Conservation (phyloP, 2,113 vertebrate genomes). For the Alaudala cheleensis region DNA sequence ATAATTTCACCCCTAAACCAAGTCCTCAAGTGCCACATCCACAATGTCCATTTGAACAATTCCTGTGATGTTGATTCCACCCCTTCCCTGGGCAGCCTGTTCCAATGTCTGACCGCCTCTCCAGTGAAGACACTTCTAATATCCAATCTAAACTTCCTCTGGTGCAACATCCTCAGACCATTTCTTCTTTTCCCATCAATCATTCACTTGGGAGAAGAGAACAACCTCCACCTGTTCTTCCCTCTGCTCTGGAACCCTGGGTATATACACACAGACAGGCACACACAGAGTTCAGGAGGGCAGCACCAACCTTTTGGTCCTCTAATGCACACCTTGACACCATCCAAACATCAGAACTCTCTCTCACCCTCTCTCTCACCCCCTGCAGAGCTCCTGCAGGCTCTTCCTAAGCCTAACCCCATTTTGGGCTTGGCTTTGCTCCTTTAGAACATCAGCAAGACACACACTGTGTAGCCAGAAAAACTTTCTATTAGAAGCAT, state of each 20-base stretch:
- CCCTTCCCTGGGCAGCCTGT: background rate
- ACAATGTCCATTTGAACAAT: background rate
- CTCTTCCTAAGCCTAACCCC: background rate
- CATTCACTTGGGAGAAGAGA: background rate
- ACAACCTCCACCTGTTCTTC: background rate
- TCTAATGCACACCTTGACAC: background rate
- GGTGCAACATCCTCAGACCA: background rate
- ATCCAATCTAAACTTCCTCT: background rate
- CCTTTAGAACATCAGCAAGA: background rate
- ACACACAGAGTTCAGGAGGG: background rate
- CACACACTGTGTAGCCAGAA: fast-evolving
- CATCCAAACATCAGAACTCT: fast-evolving
- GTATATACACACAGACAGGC: background rate
- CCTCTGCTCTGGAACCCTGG: background rate
- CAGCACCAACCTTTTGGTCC: background rate
- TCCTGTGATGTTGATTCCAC: background rate
- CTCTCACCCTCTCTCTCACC: background rate
- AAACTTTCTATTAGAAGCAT: background rate
- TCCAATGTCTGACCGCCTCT: background rate
- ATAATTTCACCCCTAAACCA: background rate
- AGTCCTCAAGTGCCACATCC: background rate
- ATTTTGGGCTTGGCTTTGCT: background rate
- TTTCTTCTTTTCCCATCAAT: background rate
- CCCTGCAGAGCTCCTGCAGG: no score
- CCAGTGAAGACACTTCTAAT: background rate